These are phyloP conservation scores for Caenorhabditis wallacei DNA, from an alignment of 2,888 invertebrate genomes.

Conservation along the genomic window DNA sequence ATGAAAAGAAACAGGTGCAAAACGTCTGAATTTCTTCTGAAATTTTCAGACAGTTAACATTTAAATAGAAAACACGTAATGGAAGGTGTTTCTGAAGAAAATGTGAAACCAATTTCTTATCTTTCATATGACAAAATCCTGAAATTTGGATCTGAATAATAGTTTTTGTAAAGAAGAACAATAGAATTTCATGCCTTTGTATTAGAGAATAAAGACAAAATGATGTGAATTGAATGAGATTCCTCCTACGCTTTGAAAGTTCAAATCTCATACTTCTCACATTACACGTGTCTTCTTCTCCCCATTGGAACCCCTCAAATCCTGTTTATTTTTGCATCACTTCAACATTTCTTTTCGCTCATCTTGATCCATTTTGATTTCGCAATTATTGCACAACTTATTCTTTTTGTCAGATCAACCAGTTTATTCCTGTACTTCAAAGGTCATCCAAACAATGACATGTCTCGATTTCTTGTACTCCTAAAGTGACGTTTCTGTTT, in stretches of 20 bases:
- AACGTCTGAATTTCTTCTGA: too few relatives aligned
- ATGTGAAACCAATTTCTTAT: too few relatives aligned
- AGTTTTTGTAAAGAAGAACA: too few relatives aligned
- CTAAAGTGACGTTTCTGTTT: constrained; percentile 19
- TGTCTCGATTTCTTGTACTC: constrained; percentile 1
- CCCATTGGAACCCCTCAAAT: constrained; percentile 23
- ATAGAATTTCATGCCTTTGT: background rate
- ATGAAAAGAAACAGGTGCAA: too few relatives aligned
- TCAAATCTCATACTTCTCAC: constrained; percentile 22
- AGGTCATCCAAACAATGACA: constrained; percentile 42
- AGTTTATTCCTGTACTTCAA: constrained; percentile 21
- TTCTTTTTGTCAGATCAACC: background rate
- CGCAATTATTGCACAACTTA: constrained; percentile 36
- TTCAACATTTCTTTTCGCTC: background rate
- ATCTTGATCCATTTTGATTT: constrained; percentile 19
- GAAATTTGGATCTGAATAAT: too few relatives aligned
- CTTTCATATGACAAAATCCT: too few relatives aligned
- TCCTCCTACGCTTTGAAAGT: constrained; percentile 23
- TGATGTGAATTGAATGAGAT: background rate
- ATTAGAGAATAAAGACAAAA: background rate
- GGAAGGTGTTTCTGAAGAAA: too few relatives aligned
- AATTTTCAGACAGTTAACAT: too few relatives aligned
- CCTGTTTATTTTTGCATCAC: constrained; percentile 12
- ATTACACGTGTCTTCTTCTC: constrained; percentile 25
- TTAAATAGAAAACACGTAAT: too few relatives aligned